Evolutionary conservation across 2,888 invertebrate genomes (phyloP).

Genomic region (Lepidochrysops patricia): DNA sequence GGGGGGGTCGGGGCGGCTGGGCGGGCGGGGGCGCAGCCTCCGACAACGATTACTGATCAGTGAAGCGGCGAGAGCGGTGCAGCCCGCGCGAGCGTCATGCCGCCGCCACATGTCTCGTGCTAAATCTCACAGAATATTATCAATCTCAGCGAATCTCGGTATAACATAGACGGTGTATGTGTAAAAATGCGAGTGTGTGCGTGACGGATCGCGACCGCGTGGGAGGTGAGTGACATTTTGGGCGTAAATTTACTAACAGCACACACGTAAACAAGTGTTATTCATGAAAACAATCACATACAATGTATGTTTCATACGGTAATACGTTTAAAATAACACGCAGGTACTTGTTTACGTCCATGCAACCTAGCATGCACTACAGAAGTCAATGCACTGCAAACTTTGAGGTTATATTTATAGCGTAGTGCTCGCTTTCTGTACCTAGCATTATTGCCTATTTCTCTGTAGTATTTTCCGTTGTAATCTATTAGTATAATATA

Average conservation of each 20-base stretch:
- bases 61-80: conserved; percentile 67
- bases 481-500: too few relatives aligned
- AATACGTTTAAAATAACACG: too few relatives aligned
- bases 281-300: neutral
- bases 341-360: too few relatives aligned
- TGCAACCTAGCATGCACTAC: too few relatives aligned
- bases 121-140: too few relatives aligned
- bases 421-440: too few relatives aligned
- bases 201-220: conserved; percentile 29
- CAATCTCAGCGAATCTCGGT: neutral
- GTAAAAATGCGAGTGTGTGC: conserved; percentile 42
- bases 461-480: neutral
- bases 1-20: conserved; percentile 31
- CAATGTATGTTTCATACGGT: neutral
- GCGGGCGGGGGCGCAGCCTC: conserved; percentile 65
- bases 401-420: neutral
- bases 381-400: neutral
- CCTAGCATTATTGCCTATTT: too few relatives aligned
- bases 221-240: conserved; percentile 40
- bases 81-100: conserved; percentile 47
- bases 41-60: conserved; percentile 76
- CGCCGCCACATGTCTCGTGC: conserved; percentile 43
- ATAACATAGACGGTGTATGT: conserved; percentile 15
- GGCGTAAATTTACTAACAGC: neutral
- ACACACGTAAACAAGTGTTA: neutral